These are phyloP conservation scores for Cyclura pinguis DNA, from an alignment of 2,797 vertebrate species.

Conservation along the genomic window DNA sequence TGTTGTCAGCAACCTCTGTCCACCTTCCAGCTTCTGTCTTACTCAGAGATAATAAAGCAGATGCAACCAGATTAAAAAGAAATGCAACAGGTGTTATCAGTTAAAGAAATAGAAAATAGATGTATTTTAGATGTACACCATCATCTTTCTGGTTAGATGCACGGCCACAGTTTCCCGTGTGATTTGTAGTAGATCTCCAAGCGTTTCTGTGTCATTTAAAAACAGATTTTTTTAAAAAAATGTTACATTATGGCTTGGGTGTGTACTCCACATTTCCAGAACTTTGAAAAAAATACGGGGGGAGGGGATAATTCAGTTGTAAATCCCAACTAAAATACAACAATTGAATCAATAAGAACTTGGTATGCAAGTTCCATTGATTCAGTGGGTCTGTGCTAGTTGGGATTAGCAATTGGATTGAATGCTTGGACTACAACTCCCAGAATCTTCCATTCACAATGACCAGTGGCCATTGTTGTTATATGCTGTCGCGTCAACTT, in stretches of 20 bases:
- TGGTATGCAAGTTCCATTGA: too few relatives aligned
- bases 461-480: too few relatives aligned
- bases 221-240: too few relatives aligned
- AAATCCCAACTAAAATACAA: too few relatives aligned
- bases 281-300: background rate
- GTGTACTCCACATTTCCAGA: background rate
- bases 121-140: constrained; percentile 33
- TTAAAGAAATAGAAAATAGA: constrained; percentile 56
- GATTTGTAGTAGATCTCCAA: background rate
- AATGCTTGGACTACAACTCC: too few relatives aligned
- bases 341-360: too few relatives aligned
- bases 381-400: too few relatives aligned
- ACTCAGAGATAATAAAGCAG: constrained; percentile 59
- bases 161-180: background rate
- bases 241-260: background rate
- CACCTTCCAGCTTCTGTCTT: constrained; percentile 56
- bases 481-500: too few relatives aligned
- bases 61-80: background rate
- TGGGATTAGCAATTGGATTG: too few relatives aligned
- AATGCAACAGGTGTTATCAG: constrained; percentile 32
- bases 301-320: too few relatives aligned
- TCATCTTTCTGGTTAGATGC: constrained; percentile 49
- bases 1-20: constrained; percentile 67
- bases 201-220: background rate
- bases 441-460: too few relatives aligned